Conservation (phyloP, 92 coral and sea anemone genomes). For the Pocillopora grandis region DNA sequence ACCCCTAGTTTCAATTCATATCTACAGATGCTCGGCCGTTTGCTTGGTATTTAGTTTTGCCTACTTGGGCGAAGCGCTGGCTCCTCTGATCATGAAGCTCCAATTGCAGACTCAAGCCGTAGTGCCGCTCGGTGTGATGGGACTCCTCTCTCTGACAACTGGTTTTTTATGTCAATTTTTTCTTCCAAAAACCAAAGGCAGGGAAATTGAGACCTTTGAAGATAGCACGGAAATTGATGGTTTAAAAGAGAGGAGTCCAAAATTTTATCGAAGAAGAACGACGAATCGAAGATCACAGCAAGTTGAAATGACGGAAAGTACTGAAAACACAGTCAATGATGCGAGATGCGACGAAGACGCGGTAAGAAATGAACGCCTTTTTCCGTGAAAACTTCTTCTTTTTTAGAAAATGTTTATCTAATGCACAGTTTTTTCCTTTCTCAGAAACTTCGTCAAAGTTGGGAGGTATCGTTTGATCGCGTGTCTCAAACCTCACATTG, state of each 20-base stretch:
- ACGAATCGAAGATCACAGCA: neutral
- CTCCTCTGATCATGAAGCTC: slow-evolving; percentile 66
- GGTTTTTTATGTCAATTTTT: slow-evolving; percentile 55
- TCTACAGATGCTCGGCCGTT: slow-evolving; percentile 66
- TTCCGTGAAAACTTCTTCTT: neutral
- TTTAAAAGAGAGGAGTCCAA: slow-evolving; percentile 54
- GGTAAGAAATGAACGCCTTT: slow-evolving; percentile 4
- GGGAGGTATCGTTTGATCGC: slow-evolving; percentile 81
- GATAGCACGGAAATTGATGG: slow-evolving; percentile 33
- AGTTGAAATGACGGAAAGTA: neutral
- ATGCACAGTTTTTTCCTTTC: neutral
- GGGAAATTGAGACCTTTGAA: slow-evolving; percentile 55
- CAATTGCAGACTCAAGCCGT: slow-evolving; percentile 50
- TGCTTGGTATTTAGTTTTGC: slow-evolving; percentile 61
- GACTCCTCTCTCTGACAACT: slow-evolving; percentile 54
- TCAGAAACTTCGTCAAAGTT: slow-evolving; percentile 70
- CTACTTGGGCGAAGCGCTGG: slow-evolving; percentile 60
- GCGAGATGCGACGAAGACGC: slow-evolving; percentile 2
- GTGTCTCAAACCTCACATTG: slow-evolving; percentile 69
- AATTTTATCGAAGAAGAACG: slow-evolving; percentile 19
- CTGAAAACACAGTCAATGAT: neutral
- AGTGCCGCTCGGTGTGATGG: slow-evolving; percentile 78
- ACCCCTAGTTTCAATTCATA: neutral
- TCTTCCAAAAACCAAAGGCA: slow-evolving; percentile 81
- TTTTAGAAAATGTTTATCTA: neutral